A percentile compares a stretch with the other conserved stretches of the same genome.
These are phyloP conservation scores for Neuroterus valhalla DNA, from an alignment of 1,140 invertebrate species.

Conservation along the genomic window DNA sequence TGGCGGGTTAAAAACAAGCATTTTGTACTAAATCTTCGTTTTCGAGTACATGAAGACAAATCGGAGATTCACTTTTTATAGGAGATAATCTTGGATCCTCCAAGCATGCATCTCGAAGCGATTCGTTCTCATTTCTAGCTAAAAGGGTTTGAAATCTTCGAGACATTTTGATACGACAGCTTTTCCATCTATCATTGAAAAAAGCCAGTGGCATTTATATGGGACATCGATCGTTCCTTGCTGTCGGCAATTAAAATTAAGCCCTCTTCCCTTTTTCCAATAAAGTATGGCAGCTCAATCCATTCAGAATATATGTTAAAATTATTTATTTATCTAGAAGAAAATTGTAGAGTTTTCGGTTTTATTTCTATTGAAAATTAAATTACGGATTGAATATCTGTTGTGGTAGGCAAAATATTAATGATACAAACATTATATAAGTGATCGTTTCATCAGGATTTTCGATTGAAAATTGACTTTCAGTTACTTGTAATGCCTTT, in stretches of 20 bases:
- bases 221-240: background rate
- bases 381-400: too few relatives aligned
- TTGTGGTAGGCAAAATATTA: too few relatives aligned
- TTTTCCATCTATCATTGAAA: slow-evolving; percentile 3
- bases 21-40: background rate
- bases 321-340: background rate
- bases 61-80: background rate
- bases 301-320: background rate
- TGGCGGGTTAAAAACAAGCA: background rate
- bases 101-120: background rate
- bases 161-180: background rate
- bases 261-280: background rate
- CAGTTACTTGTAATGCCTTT: too few relatives aligned
- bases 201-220: background rate
- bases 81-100: background rate
- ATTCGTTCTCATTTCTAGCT: background rate
- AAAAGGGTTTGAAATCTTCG: background rate
- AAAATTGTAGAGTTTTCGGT: background rate
- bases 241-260: slow-evolving; percentile 12
- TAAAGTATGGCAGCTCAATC: background rate
- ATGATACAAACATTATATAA: too few relatives aligned
- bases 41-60: slow-evolving; percentile 6
- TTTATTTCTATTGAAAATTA: too few relatives aligned
- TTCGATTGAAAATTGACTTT: too few relatives aligned
- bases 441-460: too few relatives aligned